phyloP scores from a whole-genome alignment of 1,140 invertebrate species.

The Zelostemma sp. region DNA sequence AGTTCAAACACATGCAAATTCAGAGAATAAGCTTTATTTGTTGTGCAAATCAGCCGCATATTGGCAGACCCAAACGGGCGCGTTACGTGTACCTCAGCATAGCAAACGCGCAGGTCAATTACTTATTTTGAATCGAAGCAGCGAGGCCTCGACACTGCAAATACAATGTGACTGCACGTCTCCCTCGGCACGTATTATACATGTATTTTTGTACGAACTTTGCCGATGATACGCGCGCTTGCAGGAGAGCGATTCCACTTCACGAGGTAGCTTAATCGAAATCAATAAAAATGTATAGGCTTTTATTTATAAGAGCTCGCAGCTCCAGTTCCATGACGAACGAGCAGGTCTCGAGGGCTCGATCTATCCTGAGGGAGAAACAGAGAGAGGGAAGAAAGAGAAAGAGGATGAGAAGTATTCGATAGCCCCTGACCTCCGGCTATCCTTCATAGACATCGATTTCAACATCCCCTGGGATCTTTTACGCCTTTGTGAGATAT shows the following conservation, averaged over 20 bases:
- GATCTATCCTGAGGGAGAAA: slow-evolving; percentile 63
- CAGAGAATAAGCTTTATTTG: slow-evolving; percentile 71
- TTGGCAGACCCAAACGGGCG: slow-evolving; percentile 64
- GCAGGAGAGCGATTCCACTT: slow-evolving; percentile 37
- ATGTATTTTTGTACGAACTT: slow-evolving; percentile 4
- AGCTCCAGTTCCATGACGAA: slow-evolving; percentile 58
- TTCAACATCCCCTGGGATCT: slow-evolving; percentile 62
- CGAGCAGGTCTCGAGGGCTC: slow-evolving; percentile 67
- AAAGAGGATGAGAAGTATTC: slow-evolving; percentile 57
- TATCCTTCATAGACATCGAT: slow-evolving; percentile 66
- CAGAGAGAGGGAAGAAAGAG: slow-evolving; percentile 38
- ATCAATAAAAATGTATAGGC: slow-evolving; percentile 64
- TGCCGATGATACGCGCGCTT: slow-evolving; percentile 20
- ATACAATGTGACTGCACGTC: slow-evolving; percentile 43
- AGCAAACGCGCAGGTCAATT: slow-evolving; percentile 59
- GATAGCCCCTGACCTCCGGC: slow-evolving; percentile 67
- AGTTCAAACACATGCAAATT: slow-evolving; percentile 72
- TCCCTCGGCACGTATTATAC: slow-evolving; percentile 19
- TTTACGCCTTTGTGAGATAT: slow-evolving; percentile 50
- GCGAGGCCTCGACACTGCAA: slow-evolving; percentile 52
- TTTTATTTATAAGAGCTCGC: slow-evolving; percentile 39
- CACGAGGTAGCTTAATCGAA: slow-evolving; percentile 51
- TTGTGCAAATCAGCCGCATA: slow-evolving; percentile 71
- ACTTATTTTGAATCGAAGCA: slow-evolving; percentile 63
- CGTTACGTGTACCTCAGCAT: slow-evolving; percentile 56